phyloP scores from a whole-genome alignment of 2,113 vertebrate species.

The Syngnathus scovelli region DNA sequence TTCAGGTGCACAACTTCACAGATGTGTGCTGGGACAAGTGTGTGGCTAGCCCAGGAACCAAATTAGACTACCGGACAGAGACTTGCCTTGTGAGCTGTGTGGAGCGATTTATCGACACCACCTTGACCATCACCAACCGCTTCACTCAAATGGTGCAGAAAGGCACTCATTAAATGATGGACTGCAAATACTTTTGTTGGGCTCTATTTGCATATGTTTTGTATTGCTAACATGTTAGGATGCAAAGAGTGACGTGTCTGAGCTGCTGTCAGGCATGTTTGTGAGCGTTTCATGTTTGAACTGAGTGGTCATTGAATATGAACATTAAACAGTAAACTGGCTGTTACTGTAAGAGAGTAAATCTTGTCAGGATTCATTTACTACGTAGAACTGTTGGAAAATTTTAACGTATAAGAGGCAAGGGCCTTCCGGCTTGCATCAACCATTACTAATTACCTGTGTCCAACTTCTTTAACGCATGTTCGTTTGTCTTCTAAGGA shows the following conservation, averaged over 20 bases:
- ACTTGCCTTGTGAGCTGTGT: conserved; percentile 83
- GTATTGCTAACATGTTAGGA: background rate
- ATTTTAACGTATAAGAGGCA: no score
- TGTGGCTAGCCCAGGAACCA: conserved; percentile 79
- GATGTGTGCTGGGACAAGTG: conserved; percentile 93
- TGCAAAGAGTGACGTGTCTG: conserved; percentile 6
- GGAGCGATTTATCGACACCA: conserved; percentile 88
- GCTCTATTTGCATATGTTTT: conserved; percentile 10
- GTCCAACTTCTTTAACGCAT: no score
- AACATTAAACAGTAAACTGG: conserved; percentile 6
- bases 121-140: conserved; percentile 80
- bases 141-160: conserved; percentile 90
- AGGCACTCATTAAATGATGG: conserved; percentile 62
- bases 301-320: background rate
- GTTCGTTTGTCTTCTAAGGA: no score
- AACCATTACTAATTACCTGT: no score
- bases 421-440: no score
- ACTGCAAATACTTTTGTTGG: background rate
- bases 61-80: conserved; percentile 82
- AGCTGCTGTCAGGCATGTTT: background rate
- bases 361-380: background rate
- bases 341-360: background rate
- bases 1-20: conserved; percentile 86
- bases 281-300: background rate
- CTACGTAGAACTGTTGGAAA: no score